Base-by-base conservation (phyloP, 2,113 vertebrate genomes). In the Jaculus jaculus region DNA sequence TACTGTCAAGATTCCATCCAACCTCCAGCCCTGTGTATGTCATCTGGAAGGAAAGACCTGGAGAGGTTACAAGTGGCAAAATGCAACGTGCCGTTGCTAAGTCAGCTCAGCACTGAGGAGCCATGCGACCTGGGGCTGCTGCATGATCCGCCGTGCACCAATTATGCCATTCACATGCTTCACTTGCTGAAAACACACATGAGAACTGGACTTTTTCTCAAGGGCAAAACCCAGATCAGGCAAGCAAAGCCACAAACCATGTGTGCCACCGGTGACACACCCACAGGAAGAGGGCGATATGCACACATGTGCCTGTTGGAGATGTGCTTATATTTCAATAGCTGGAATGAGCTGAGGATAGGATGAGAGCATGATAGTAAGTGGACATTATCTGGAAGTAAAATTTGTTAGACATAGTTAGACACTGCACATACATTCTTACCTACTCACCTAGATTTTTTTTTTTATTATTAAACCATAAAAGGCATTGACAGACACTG, bases 121-220 rank as follows among this genome's bases (percentile, higher is more conserved):
- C 87, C 5, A 4, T 66, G 91, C 61, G 11, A 23, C 47, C 92
- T 32, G 26, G 84, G 91, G 77, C 94, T 73, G 88, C 72, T 7
- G 82, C 82, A 39, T 58, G 87, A 87, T 77, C 60, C 23, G 5
- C 84, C 1, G 6, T 69, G 79, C 85, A 91, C 89, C 72, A 90
- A 92, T 97, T 96, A 96, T 51, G 61, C 77, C 80, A 60, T 89
- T 93, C 82, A 28, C 42, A 96, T 71, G 96, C 96, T 96, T 97
- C 96, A 94, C 95, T 95, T 93, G 65, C 95, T 95, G 83, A 30
- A 89, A 24, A 91, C 93, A 93, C 94, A 96, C 78, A 92, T 47
- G 77, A 86, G 91, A 90, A 81, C 82, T 21, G 10, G 91, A 86
- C 32, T 81, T 77, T 91, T 58, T 80, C 89, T 94, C 83, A 80